A percentile compares a stretch with the other conserved stretches of the same genome.
phyloP scores from a whole-genome alignment of 2,113 vertebrate species.

The Antennarius striatus region DNA sequence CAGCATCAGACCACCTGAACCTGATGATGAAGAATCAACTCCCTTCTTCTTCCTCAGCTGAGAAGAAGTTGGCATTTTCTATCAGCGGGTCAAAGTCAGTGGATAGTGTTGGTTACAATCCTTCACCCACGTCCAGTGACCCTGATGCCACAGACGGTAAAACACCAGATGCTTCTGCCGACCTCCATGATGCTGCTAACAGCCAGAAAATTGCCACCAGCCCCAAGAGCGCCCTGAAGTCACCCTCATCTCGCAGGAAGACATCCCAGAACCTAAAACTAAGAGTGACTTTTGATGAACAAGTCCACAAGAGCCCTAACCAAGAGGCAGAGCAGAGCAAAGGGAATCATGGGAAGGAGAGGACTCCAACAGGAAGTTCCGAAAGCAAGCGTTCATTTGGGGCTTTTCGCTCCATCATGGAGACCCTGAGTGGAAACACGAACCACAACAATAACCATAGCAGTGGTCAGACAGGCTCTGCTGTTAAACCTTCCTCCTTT shows the following conservation, averaged over 20 bases:
- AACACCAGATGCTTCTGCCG: slow-evolving; percentile 67
- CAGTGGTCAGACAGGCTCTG: slow-evolving; percentile 41
- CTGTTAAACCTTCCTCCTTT: slow-evolving; percentile 65
- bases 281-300: slow-evolving; percentile 96
- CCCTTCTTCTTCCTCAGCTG: slow-evolving; percentile 59
- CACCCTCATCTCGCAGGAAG: slow-evolving; percentile 93
- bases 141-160: slow-evolving; percentile 79
- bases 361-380: slow-evolving; percentile 65
- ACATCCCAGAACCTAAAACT: slow-evolving; percentile 94
- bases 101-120: slow-evolving; percentile 82
- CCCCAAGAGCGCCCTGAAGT: slow-evolving; percentile 98
- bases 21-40: slow-evolving; percentile 86
- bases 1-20: slow-evolving; percentile 77
- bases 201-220: slow-evolving; percentile 88
- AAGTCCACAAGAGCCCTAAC: slow-evolving; percentile 85
- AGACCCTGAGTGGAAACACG: slow-evolving; percentile 92
- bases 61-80: slow-evolving; percentile 86
- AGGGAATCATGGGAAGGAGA: slow-evolving; percentile 83
- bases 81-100: slow-evolving; percentile 85
- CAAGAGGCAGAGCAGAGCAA: slow-evolving; percentile 76
- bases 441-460: slow-evolving; percentile 88
- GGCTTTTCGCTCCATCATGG: slow-evolving; percentile 96
- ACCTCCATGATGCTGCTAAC: slow-evolving; percentile 64
- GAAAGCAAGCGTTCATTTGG: slow-evolving; percentile 90
- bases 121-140: slow-evolving; percentile 90